phyloP scores from a whole-genome alignment of 2,113 vertebrate genomes.

The Bufo bufo region DNA sequence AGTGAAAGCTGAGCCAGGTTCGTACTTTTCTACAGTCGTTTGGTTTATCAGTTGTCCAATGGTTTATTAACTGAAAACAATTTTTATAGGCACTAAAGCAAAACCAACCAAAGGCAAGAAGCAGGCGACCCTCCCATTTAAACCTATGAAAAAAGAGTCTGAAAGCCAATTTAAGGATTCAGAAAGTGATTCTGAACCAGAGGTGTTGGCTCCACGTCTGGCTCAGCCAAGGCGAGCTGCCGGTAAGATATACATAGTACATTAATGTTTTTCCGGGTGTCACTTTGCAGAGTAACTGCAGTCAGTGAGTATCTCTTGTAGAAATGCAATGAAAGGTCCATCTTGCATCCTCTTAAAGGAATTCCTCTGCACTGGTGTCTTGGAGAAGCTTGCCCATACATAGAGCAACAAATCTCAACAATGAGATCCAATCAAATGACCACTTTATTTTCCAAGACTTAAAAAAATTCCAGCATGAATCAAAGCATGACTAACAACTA shows the following conservation, averaged over 20 bases:
- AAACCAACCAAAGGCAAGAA: conserved; percentile 72
- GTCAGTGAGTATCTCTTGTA: background rate
- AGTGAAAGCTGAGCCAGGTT: conserved; percentile 72
- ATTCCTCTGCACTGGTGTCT: no score
- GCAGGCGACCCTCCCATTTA: conserved; percentile 87
- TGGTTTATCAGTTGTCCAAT: background rate
- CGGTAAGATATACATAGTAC: conserved; percentile 62
- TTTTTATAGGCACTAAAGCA: conserved; percentile 54
- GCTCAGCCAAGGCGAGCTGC: conserved; percentile 70
- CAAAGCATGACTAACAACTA: no score
- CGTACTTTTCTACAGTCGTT: conserved; percentile 35
- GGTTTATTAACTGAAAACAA: background rate
- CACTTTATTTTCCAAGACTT: no score
- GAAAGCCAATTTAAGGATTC: conserved; percentile 80
- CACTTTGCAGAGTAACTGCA: no score
- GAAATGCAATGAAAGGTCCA: no score
- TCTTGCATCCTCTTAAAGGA: no score
- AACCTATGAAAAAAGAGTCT: conserved; percentile 77
- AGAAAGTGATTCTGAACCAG: conserved; percentile 69
- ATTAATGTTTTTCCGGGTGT: background rate
- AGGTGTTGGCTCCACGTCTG: conserved; percentile 68
- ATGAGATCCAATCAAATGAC: no score
- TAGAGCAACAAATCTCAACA: no score
- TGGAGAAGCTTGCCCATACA: no score
- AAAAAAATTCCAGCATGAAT: no score